These are phyloP conservation scores for Drosophila austrosaltans DNA, from an alignment of 2,888 invertebrate genomes.

Conservation along the genomic window DNA sequence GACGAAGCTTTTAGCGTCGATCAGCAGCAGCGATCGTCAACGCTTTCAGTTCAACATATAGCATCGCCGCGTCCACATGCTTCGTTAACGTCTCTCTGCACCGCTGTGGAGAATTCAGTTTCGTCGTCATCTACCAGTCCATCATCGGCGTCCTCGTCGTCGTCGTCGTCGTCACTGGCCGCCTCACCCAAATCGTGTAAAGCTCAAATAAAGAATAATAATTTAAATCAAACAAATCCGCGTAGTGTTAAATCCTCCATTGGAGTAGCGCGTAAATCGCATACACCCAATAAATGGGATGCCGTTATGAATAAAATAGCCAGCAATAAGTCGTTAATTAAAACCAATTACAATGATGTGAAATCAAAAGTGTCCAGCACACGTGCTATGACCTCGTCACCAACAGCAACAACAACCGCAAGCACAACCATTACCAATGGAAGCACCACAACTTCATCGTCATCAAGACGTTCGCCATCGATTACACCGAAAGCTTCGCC, in stretches of 20 bases:
- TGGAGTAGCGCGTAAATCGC: conserved; percentile 68
- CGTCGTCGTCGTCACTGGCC: conserved; percentile 56
- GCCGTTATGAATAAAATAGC: conserved; percentile 93
- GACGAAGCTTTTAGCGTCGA: conserved; percentile 76
- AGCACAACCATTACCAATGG: conserved; percentile 38
- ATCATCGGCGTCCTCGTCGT: conserved; percentile 35
- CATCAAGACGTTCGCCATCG: conserved; percentile 59
- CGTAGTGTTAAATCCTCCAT: conserved; percentile 29
- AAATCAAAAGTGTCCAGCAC: conserved; percentile 91
- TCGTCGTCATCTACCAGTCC: conserved; percentile 49
- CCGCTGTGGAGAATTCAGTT: conserved; percentile 58
- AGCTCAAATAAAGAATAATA: conserved; percentile 35
- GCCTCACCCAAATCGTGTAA: conserved; percentile 59
- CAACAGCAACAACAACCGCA: background rate
- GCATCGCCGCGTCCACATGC: conserved; percentile 81
- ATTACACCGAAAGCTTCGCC: conserved; percentile 53
- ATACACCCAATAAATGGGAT: conserved; percentile 87
- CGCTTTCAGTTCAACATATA: conserved; percentile 77
- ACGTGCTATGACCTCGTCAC: conserved; percentile 45
- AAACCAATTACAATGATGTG: conserved; percentile 91
- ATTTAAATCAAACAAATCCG: conserved; percentile 22
- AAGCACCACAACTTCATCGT: conserved; percentile 22
- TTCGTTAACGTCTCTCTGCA: conserved; percentile 72
- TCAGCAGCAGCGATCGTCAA: conserved; percentile 39
- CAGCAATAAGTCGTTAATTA: conserved; percentile 85